phyloP scores from a whole-genome alignment of 2,113 vertebrate genomes.

The Nerophis ophidion region DNA sequence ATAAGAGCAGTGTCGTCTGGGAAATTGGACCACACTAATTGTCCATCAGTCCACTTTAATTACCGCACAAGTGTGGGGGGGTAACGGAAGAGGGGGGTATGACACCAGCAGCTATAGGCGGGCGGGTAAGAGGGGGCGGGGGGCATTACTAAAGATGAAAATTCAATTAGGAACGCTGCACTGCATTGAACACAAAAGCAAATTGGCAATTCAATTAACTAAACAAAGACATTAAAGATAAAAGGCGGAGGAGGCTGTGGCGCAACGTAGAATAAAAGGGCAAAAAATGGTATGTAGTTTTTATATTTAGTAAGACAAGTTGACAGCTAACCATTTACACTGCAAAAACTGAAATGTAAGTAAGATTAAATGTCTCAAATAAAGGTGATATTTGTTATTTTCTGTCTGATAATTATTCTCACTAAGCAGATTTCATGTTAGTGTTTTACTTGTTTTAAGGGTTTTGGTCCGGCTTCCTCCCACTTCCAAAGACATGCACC shows the following conservation, averaged over 20 bases:
- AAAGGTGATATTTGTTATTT: too few relatives aligned
- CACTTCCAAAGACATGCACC: too few relatives aligned
- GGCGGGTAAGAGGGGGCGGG: slow-evolving; percentile 7
- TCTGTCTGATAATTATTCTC: too few relatives aligned
- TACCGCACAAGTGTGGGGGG: slow-evolving; percentile 45
- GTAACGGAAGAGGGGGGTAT: slow-evolving; percentile 38
- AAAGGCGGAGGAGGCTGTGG: background rate
- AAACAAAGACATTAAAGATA: slow-evolving; percentile 48
- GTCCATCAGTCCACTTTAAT: slow-evolving; percentile 68
- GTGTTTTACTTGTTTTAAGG: too few relatives aligned
- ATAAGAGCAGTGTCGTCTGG: slow-evolving; percentile 51
- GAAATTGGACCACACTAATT: slow-evolving; percentile 70
- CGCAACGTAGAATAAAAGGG: too few relatives aligned
- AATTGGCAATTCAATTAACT: slow-evolving; percentile 61
- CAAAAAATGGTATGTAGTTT: background rate
- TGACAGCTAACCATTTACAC: too few relatives aligned
- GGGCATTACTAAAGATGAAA: slow-evolving; percentile 27
- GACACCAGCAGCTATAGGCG: slow-evolving; percentile 44
- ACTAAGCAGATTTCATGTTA: too few relatives aligned
- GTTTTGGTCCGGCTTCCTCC: too few relatives aligned
- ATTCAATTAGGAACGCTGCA: slow-evolving; percentile 67
- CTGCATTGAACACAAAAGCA: slow-evolving; percentile 59
- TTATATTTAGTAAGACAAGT: background rate
- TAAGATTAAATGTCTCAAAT: too few relatives aligned
- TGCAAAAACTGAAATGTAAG: too few relatives aligned